Conservation (phyloP, 2,888 invertebrate genomes). For the Drosophila ochracea region DNA sequence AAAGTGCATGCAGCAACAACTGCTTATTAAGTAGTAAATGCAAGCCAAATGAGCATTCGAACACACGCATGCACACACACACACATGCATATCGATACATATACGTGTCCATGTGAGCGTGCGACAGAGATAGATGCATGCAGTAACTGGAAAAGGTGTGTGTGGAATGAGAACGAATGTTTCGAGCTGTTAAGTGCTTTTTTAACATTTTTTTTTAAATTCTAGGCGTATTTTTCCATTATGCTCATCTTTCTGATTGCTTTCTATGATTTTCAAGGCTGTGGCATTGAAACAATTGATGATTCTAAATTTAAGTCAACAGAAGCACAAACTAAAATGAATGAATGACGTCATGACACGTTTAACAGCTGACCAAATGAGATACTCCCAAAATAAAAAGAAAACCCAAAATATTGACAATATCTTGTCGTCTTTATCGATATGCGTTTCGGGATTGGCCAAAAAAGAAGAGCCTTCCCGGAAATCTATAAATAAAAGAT, state of each 20-base stretch:
- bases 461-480: constrained; percentile 46
- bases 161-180: constrained; percentile 19
- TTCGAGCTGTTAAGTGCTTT: not conserved
- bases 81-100: not conserved
- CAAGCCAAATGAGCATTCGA: constrained; percentile 35
- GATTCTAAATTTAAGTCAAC: not conserved
- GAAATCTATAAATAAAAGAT: constrained; percentile 55
- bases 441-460: constrained; percentile 5
- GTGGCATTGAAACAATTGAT: constrained; percentile 1
- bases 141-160: constrained; percentile 18
- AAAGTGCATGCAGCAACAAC: constrained; percentile 55
- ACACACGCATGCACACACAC: constrained; percentile 19
- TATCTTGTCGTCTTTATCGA: constrained; percentile 11
- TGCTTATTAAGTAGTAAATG: constrained; percentile 41
- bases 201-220: not conserved
- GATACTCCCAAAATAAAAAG: not conserved
- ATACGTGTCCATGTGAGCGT: not conserved
- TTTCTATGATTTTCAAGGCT: not conserved
- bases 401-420: constrained; percentile 32
- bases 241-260: not conserved
- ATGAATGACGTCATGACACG: constrained; percentile 30
- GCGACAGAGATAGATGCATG: constrained; percentile 20
- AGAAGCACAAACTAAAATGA: not conserved
- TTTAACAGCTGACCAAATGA: not conserved
- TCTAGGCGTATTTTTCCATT: not conserved